These are phyloP conservation scores for Drosophila nikananu DNA, from an alignment of 1,140 invertebrate species.

Conservation along the genomic window DNA sequence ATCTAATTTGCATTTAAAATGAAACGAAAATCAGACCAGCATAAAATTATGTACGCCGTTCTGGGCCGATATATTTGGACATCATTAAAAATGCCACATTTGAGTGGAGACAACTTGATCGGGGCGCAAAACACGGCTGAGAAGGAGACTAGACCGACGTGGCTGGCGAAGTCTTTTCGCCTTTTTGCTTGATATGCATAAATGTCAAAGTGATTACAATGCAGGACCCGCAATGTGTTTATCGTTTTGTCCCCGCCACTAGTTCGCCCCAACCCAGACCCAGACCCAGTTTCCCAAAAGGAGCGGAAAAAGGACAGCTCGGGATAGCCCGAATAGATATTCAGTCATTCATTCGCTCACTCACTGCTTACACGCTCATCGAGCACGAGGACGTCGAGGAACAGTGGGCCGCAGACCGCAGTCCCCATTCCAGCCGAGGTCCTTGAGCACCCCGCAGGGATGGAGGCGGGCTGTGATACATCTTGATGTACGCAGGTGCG, in stretches of 20 bases:
- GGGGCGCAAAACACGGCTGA: not conserved
- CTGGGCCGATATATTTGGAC: slow-evolving; percentile 73
- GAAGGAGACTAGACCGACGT: slow-evolving; percentile 31
- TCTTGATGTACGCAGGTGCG: slow-evolving; percentile 79
- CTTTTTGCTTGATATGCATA: slow-evolving; percentile 80
- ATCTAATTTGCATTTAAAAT: slow-evolving; percentile 80
- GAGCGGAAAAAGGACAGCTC: slow-evolving; percentile 39
- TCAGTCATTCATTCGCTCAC: slow-evolving; percentile 72
- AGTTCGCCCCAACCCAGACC: not conserved
- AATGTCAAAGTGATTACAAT: slow-evolving; percentile 85
- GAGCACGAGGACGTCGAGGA: slow-evolving; percentile 64
- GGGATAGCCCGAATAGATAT: slow-evolving; percentile 58
- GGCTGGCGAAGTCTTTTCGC: slow-evolving; percentile 43
- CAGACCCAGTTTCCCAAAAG: not conserved
- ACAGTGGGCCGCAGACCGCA: slow-evolving; percentile 26
- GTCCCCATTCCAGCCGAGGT: not conserved
- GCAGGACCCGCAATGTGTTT: slow-evolving; percentile 75
- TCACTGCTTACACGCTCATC: slow-evolving; percentile 79
- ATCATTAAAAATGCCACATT: slow-evolving; percentile 81
- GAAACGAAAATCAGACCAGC: slow-evolving; percentile 78
- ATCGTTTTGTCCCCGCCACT: slow-evolving; percentile 76
- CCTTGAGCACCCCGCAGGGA: slow-evolving; percentile 8
- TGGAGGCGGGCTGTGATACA: slow-evolving; percentile 21
- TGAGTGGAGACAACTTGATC: slow-evolving; percentile 56
- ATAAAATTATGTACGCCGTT: slow-evolving; percentile 63